Evolutionary conservation across 1,140 invertebrate species (phyloP), one percentile per base, ranked within the genome.

Genomic region (Cotesia typhae): DNA sequence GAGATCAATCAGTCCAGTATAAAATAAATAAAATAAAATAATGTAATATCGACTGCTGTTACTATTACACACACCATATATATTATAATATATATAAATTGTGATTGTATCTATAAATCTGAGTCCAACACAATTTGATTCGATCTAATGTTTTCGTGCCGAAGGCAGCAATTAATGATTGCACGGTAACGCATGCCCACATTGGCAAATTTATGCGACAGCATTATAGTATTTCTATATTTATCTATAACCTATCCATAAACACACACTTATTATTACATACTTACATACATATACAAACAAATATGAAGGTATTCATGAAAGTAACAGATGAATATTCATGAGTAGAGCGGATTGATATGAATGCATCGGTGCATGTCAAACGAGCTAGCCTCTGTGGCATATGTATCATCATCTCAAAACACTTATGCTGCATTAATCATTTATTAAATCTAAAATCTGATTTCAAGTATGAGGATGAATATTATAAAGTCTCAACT

Each of bases 301-400:
- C 55, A 36, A 64, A 12, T 70, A 52, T 73, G 63, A 67, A 65
- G 35, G 65, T 67, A 64, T 71, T 70, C 71, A 53, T 64, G 70
- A 60, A 76, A 72, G 74, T 75, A 70, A 64, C 74, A 77, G 78
- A 82, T 84, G 81, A 81, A 85, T 85, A 85, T 84, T 82, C 83
- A 85, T 84, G 83, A 79, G 73, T 65, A 84, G 83, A 79, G 73
- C 64, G 81, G 79, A 86, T 86, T 83, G 85, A 85, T 87, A 86
- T 83, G 82, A 86, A 86, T 83, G 84, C 85, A 86, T 83, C 83
- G 84, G 77, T 85, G 84, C 83, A 83, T 85, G 80, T 78, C 81
- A 83, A 84, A 82, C 80, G 80, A 76, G 51, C 74, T 55, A 71
- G 63, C 28, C 28, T 28, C 28, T 28, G 28, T 28, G 28, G 28